A percentile compares a stretch with the other conserved stretches of the same genome.
Evolutionary conservation across 2,113 vertebrate species (phyloP).

Genomic region (Phocoena phocoena): DNA sequence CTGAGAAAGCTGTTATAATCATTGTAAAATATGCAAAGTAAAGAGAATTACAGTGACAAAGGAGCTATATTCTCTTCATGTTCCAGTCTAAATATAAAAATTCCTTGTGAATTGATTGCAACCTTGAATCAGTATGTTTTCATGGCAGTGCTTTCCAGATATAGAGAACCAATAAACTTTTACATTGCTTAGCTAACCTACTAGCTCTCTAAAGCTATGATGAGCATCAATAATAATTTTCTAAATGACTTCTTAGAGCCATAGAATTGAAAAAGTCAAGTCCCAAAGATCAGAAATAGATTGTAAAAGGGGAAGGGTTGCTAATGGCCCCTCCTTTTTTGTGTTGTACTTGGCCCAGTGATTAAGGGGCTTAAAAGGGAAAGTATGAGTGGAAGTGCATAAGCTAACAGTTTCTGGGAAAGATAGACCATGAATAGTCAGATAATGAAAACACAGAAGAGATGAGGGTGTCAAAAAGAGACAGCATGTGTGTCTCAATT

Average conservation of each 20-base stretch:
- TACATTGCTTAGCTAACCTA: background rate
- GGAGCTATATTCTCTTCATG: background rate
- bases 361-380: background rate
- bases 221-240: background rate
- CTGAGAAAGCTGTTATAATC: background rate
- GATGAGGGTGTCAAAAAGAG: background rate
- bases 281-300: background rate
- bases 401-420: background rate
- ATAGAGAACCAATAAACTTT: background rate
- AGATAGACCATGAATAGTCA: background rate
- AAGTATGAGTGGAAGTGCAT: background rate
- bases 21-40: background rate
- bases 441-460: background rate
- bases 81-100: background rate
- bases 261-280: background rate
- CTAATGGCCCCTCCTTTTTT: background rate
- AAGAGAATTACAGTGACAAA: background rate
- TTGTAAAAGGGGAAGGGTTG: background rate
- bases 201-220: background rate
- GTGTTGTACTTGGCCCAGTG: background rate
- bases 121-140: background rate
- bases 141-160: background rate
- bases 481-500: fast-evolving
- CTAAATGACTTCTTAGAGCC: background rate
- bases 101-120: background rate